These are phyloP conservation scores for Metalampra italica DNA, from an alignment of 2,888 invertebrate genomes.

Conservation along the genomic window DNA sequence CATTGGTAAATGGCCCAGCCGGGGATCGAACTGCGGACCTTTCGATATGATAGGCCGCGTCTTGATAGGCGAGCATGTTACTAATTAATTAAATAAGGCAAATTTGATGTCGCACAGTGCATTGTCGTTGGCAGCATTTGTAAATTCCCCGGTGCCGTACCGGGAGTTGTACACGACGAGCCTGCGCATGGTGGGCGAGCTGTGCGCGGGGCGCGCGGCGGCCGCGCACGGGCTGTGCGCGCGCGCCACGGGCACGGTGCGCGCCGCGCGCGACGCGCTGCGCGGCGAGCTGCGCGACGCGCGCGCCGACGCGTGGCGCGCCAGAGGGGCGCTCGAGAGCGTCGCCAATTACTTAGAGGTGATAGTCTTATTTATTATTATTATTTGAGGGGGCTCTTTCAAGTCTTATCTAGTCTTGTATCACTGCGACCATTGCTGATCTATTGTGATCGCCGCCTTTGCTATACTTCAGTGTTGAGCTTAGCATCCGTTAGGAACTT, in stretches of 20 bases:
- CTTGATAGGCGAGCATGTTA: too few relatives aligned
- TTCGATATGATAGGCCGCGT: too few relatives aligned
- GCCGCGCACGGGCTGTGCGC: slow-evolving; percentile 24
- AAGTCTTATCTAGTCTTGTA: too few relatives aligned
- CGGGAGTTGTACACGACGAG: slow-evolving; percentile 52
- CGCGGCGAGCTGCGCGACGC: slow-evolving; percentile 11
- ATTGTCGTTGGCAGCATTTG: slow-evolving; percentile 45
- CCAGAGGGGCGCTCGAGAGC: slow-evolving; percentile 65
- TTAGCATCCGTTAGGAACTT: too few relatives aligned
- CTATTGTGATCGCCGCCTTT: too few relatives aligned
- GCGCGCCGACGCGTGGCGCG: slow-evolving; percentile 6
- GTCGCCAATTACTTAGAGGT: slow-evolving; percentile 81
- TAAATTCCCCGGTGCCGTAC: slow-evolving; percentile 61
- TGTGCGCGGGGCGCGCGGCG: slow-evolving; percentile 26
- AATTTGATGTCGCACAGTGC: neutral
- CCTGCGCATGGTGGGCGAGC: slow-evolving; percentile 40
- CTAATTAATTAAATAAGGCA: too few relatives aligned
- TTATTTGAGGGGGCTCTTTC: too few relatives aligned
- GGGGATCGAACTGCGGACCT: too few relatives aligned
- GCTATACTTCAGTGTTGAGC: too few relatives aligned
- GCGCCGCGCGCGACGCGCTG: slow-evolving; percentile 10
- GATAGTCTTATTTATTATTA: too few relatives aligned
- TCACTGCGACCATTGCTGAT: too few relatives aligned
- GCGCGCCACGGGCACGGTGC: slow-evolving; percentile 13
- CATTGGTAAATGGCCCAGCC: too few relatives aligned